Evolutionary conservation across 1,140 invertebrate genomes (phyloP).

Genomic region (Drosophila leontia): DNA sequence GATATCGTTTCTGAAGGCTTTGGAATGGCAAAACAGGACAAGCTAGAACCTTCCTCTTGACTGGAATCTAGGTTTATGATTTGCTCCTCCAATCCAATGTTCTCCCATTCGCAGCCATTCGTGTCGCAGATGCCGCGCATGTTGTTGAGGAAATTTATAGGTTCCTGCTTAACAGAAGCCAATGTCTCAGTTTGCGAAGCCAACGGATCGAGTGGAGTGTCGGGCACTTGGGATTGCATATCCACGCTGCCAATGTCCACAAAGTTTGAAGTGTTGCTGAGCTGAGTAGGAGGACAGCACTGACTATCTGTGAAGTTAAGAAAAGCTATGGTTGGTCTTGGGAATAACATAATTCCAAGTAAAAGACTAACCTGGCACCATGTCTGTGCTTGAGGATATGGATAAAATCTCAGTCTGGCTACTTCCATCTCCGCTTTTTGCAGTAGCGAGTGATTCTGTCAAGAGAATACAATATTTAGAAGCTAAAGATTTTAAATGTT

Average conservation of each 20-base stretch:
- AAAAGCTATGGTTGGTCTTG: too few species aligned
- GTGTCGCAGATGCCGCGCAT: conserved; percentile 4
- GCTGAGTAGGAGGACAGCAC: conserved; percentile 13
- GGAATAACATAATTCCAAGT: neutral
- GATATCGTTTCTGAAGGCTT: neutral
- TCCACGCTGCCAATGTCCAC: conserved; percentile 8
- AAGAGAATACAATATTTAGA: neutral
- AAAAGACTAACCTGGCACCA: neutral
- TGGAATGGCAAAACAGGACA: conserved; percentile 21
- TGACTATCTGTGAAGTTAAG: neutral
- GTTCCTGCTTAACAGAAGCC: conserved; percentile 21
- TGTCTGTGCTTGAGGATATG: neutral
- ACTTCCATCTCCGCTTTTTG: neutral
- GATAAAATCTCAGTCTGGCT: neutral
- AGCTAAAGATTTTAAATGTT: neutral
- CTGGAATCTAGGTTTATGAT: conserved; percentile 14
- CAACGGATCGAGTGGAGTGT: conserved; percentile 22
- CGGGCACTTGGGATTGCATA: neutral
- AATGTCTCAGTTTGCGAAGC: neutral
- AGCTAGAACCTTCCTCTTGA: neutral
- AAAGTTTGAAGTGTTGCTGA: neutral
- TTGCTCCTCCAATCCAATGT: conserved; percentile 2
- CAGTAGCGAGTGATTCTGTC: neutral
- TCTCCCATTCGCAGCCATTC: conserved; percentile 20
- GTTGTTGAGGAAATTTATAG: conserved; percentile 9